Conservation (phyloP, 2,888 invertebrate species). For the Cacoxenus indagator region DNA sequence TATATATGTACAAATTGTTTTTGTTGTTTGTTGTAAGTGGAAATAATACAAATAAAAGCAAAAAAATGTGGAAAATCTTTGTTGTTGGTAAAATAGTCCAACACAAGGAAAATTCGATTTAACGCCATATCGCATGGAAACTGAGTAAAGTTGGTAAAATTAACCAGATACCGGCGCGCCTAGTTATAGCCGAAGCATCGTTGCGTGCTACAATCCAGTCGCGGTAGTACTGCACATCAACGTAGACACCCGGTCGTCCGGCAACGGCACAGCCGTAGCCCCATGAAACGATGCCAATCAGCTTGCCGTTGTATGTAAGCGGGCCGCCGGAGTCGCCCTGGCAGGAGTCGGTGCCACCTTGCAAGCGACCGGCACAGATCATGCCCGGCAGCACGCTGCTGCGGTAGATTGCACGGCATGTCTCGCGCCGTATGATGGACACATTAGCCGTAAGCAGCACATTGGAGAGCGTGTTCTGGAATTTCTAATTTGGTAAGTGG, state of each 20-base stretch:
- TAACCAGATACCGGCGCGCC: neutral
- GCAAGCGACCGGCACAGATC: constrained; percentile 63
- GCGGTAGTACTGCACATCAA: constrained; percentile 60
- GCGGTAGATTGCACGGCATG: constrained; percentile 51
- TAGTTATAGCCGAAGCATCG: constrained; percentile 19
- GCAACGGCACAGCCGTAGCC: constrained; percentile 61
- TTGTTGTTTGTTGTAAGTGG: neutral
- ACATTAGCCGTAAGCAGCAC: constrained; percentile 59
- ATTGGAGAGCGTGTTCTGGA: constrained; percentile 42
- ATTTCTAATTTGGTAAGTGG: too few relatives aligned
- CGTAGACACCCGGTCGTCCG: constrained; percentile 59
- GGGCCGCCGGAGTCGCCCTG: constrained; percentile 68
- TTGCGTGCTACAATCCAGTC: constrained; percentile 64
- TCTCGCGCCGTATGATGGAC: constrained; percentile 45
- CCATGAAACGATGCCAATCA: constrained; percentile 67
- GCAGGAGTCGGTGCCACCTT: constrained; percentile 64
- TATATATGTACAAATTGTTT: neutral
- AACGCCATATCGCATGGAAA: neutral
- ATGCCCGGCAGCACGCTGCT: constrained; percentile 53
- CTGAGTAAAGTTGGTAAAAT: neutral
- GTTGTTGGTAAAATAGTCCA: neutral
- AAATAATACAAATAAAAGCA: too few relatives aligned
- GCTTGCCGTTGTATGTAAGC: constrained; percentile 54
- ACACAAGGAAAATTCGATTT: neutral
- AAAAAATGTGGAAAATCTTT: neutral